Percentiles rank a stretch among this genome's conserved stretches.
These are phyloP conservation scores for Empidonax alnorum DNA, from an alignment of 2,113 vertebrate species.

Conservation along the genomic window DNA sequence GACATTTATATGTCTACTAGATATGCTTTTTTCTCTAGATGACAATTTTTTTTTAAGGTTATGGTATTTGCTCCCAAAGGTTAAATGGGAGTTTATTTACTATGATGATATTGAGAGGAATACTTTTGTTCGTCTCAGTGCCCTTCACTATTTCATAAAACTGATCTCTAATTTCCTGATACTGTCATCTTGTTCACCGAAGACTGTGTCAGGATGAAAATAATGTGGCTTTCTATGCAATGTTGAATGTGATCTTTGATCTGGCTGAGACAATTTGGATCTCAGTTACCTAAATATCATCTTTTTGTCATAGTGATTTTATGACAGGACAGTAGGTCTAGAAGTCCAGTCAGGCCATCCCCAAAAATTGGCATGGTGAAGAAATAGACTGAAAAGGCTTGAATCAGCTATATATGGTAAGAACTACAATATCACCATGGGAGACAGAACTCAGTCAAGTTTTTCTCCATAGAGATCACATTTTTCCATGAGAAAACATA, in stretches of 20 bases:
- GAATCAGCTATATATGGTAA: background rate
- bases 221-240: background rate
- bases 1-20: background rate
- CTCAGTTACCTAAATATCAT: background rate
- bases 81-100: background rate
- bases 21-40: background rate
- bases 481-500: background rate
- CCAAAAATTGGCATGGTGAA: background rate
- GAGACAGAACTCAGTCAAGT: background rate
- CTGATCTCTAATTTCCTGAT: background rate
- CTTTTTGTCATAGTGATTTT: background rate
- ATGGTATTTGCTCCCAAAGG: background rate
- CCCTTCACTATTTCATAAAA: background rate
- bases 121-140: background rate
- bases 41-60: background rate
- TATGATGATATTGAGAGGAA: background rate
- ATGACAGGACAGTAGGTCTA: background rate
- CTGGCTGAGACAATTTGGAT: background rate
- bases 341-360: background rate
- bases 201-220: background rate
- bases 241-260: background rate
- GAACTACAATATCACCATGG: background rate
- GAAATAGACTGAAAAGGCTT: background rate
- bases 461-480: background rate
- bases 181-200: background rate